Evolutionary conservation across 2,113 vertebrate genomes (phyloP).

Genomic region (Castor canadensis): DNA sequence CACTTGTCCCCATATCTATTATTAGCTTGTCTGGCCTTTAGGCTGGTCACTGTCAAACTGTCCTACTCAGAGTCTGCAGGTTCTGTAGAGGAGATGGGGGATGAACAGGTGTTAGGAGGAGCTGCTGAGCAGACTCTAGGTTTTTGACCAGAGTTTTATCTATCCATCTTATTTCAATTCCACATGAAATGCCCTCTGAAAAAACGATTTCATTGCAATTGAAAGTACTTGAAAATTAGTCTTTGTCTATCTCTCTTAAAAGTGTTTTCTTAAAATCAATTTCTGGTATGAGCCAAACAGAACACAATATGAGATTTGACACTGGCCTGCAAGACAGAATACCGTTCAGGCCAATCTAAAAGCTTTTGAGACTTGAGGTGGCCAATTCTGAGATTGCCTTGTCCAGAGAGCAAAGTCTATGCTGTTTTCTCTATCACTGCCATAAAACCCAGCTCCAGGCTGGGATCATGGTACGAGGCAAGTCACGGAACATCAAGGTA

Average conservation of each 20-base stretch:
- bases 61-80: neutral
- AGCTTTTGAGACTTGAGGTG: rapidly evolving
- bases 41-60: neutral
- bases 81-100: neutral
- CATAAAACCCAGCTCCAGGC: neutral
- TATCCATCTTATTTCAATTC: neutral
- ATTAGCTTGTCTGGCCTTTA: neutral
- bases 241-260: neutral
- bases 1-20: neutral
- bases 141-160: neutral
- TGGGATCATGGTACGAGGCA: neutral
- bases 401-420: neutral
- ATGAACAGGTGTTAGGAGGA: no score
- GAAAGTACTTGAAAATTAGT: neutral
- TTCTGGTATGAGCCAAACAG: neutral
- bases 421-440: neutral
- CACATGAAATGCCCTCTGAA: neutral
- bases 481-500: neutral
- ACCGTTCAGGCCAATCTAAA: neutral
- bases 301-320: neutral
- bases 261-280: neutral
- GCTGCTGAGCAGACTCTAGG: rapidly evolving
- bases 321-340: neutral
- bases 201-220: neutral
- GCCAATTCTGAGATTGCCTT: no score